These are phyloP conservation scores for Cherax quadricarinatus DNA, from an alignment of 1,140 invertebrate genomes.

Conservation along the genomic window DNA sequence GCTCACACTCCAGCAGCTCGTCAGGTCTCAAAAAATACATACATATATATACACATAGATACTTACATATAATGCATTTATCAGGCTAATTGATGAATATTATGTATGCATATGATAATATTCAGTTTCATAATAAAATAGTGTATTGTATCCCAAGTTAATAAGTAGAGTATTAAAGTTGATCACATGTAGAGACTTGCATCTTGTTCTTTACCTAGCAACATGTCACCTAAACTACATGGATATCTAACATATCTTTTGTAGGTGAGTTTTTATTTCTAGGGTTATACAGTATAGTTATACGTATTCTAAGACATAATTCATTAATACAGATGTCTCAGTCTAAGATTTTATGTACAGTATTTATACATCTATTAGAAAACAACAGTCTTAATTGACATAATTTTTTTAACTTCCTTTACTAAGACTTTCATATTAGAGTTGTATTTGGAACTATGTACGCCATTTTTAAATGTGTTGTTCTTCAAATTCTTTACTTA, in stretches of 20 bases:
- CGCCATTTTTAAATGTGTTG: not conserved
- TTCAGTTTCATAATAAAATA: too few species aligned
- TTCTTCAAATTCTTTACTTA: not conserved
- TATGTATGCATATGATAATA: constrained; percentile 2
- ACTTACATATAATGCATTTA: too few species aligned
- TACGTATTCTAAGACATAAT: not conserved
- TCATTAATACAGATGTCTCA: not conserved
- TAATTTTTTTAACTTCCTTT: not conserved
- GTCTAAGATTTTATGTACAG: not conserved
- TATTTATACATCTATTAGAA: not conserved
- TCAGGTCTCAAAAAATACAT: too few species aligned
- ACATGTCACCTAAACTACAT: constrained; percentile 20
- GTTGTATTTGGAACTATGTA: not conserved
- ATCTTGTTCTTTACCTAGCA: not conserved
- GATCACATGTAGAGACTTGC: not conserved
- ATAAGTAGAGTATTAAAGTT: too few species aligned
- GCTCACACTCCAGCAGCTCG: too few species aligned
- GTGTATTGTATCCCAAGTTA: too few species aligned
- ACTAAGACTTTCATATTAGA: constrained; percentile 1
- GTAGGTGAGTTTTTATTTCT: not conserved
- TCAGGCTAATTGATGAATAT: not conserved
- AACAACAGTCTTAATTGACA: not conserved
- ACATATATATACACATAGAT: too few species aligned
- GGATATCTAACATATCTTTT: not conserved
- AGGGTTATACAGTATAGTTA: constrained; percentile 1